Conservation (phyloP, 2,888 invertebrate species). For the Drosophila vallismaia region DNA sequence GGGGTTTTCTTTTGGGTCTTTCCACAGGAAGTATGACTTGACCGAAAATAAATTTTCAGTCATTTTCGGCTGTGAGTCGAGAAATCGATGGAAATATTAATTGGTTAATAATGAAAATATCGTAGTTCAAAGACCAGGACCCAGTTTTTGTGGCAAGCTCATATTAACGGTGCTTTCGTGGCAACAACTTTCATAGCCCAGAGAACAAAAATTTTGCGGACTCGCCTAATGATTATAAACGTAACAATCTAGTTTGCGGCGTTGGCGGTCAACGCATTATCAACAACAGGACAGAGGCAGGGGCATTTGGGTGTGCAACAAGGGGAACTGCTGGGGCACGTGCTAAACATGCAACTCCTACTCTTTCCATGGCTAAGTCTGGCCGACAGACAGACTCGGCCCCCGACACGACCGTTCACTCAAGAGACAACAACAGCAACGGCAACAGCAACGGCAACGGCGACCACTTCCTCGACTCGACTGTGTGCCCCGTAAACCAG, state of each 20-base stretch:
- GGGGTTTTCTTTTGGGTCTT: slow-evolving; percentile 1
- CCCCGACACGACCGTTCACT: slow-evolving; percentile 75
- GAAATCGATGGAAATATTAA: too few species aligned
- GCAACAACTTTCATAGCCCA: slow-evolving; percentile 46
- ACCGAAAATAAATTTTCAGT: slow-evolving; percentile 16
- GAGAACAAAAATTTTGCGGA: slow-evolving; percentile 35
- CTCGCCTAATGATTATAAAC: slow-evolving; percentile 72
- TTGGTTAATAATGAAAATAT: too few species aligned
- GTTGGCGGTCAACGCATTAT: slow-evolving; percentile 78
- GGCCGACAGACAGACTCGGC: slow-evolving; percentile 27
- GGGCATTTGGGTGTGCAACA: slow-evolving; percentile 25
- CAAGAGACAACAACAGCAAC: slow-evolving; percentile 34
- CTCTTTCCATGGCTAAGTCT: slow-evolving; percentile 71
- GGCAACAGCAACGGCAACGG: slow-evolving; percentile 1
- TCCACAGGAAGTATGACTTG: slow-evolving; percentile 40
- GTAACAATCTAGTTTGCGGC: slow-evolving; percentile 75
- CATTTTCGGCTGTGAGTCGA: slow-evolving; percentile 15
- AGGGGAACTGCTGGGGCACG: slow-evolving; percentile 60
- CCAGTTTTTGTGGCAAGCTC: slow-evolving; percentile 1
- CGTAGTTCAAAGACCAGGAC: too few species aligned
- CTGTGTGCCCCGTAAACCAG: neutral
- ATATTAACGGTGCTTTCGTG: slow-evolving; percentile 46
- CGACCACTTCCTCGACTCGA: neutral
- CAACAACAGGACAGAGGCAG: slow-evolving; percentile 29
- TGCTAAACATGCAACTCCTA: slow-evolving; percentile 80